Evolutionary conservation across 2,113 vertebrate species (phyloP), one percentile per base, ranked within the genome.

Genomic region (Tricholaema leucomelas): DNA sequence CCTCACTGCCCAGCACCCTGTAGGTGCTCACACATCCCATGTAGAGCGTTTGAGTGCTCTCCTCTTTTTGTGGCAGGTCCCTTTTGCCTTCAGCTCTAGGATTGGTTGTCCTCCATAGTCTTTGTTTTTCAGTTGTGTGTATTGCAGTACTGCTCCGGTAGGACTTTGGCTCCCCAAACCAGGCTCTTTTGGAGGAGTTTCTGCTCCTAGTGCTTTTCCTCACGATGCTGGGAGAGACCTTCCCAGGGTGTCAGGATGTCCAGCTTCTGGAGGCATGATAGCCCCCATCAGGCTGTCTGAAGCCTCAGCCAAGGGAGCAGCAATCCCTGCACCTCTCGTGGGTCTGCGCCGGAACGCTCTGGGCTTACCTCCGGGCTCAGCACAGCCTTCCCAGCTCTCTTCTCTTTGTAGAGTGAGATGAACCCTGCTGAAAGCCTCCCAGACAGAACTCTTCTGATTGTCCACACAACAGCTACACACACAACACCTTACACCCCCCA

Each of bases 81-180:
- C n/a, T 89, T 94, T 93, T 67, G 55, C 87, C 40, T 93, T 71
- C 55, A 75, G 0, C 65, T 75, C 46, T 3, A 90, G 91, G 67
- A 78, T 21, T 73, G 86, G 1, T 94, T 82, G 80, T 96, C 90
- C 78, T 96, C 82, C 12, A 16, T 23, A 38, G 35, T 69, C 23
- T 82, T 3, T 30, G 33, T 15, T 40, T 23, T 17, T 28, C 12
- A 2, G 31, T 73, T 33, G 74, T 55, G 35, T 85, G 61, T 50
- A 60, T 35, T 92, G 71, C 75, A 76, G 33, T 55, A 67, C 72
- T 2, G 18, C 83, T 91, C 79, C 85, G 82, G 75, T 91, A 94
- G 92, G 90, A 85, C 91, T 93, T 88, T n/a, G 25, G 60, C 90
- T 96, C 85, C 86, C 71, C 59, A 83, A 67, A 91, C 72, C 81